Base-by-base conservation (phyloP, 2,113 vertebrate species). In the Pseudorectes ferrugineus region DNA sequence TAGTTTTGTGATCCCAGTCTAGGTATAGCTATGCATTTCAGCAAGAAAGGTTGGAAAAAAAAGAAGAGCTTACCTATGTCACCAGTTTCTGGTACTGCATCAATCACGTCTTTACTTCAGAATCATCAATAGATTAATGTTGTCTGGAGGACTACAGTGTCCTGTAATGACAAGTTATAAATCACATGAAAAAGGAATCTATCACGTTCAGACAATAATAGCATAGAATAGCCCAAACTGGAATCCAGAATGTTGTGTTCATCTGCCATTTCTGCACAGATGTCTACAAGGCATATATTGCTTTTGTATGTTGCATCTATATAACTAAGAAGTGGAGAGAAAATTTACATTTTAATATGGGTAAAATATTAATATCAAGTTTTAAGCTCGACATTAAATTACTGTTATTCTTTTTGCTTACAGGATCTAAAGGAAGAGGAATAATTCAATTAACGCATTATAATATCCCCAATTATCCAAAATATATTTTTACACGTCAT, bases 141-240 rank as follows among this genome's bases (percentile, higher is more conserved):
- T 85, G 49, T 91, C 90, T 96, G 85, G 92, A 88, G 70, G 88
- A 94, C 84, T 95, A 90, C 43, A 35, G 79, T 91, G 67, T 93
- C 92, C 97, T 98, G 91, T 90, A 97, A 98, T 49, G 87, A 97
- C 89, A 97, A 97, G 95, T 92, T 89, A 94, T 95, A 93, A 95
- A 85, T 77, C 57, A 96, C 90, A 95, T 94, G 89, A 93, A 92
- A 82, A 73, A 54, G 12, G 26, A 73, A 76, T 91, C n/a, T 72
- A 61, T 89, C 66, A 54, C 11, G 8, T 79, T 85, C 35, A 88
- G 66, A 73, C 3, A 73, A 54, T 54, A 79, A 78, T 13, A 82
- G 40, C 40, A 72, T 4, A 42, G 18, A 61, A 78, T 35, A 89
- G 6, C 26, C 73, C 54, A 89, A 77, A 76, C 33, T 58, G 8